A percentile compares a stretch with the other conserved stretches of the same genome.
phyloP scores from a whole-genome alignment of 2,113 vertebrate genomes.

The Dermatemys mawii region DNA sequence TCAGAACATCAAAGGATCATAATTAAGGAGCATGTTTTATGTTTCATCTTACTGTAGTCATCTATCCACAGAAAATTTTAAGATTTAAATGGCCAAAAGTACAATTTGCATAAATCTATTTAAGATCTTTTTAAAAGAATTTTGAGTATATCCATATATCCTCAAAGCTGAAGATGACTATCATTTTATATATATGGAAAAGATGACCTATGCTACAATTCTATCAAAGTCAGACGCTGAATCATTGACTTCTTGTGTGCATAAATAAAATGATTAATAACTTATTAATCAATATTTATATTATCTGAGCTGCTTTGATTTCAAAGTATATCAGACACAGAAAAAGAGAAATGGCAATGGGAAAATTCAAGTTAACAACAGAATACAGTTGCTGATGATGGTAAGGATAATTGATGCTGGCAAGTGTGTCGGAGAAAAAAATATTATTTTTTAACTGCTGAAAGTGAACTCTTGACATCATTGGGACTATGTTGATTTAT shows the following conservation, averaged over 20 bases:
- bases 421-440: background rate
- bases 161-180: background rate
- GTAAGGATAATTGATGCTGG: background rate
- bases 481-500: background rate
- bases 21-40: background rate
- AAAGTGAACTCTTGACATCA: background rate
- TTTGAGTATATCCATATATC: background rate
- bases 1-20: background rate
- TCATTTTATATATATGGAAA: background rate
- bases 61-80: background rate
- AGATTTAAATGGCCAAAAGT: background rate
- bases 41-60: slow-evolving; percentile 11
- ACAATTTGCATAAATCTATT: background rate
- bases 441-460: background rate
- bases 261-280: background rate
- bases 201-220: background rate
- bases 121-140: background rate
- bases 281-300: background rate
- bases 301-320: background rate
- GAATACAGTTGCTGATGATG: background rate
- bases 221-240: background rate
- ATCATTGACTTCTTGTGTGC: background rate
- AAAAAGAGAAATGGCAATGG: background rate
- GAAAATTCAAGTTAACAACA: background rate
- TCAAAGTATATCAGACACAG: background rate